A percentile compares a stretch with the other conserved stretches of the same genome.
Conservation (phyloP, 1,140 invertebrate species). For the Brachionus calyciflorus region DNA sequence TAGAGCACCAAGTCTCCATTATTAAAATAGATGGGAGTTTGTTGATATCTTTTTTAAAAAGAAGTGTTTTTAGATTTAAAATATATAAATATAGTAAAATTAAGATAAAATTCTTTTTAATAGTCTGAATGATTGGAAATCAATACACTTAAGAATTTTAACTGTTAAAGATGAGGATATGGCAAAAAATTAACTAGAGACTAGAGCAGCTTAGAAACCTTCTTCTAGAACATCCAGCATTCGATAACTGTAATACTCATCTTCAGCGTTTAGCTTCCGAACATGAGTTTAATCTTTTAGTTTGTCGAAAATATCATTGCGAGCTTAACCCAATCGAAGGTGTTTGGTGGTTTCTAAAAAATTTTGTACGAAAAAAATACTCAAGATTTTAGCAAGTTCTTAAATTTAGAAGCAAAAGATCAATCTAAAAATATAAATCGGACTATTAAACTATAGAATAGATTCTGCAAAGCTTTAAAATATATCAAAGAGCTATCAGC, state of each 20-base stretch:
- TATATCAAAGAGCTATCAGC: not conserved
- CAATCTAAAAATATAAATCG: not conserved
- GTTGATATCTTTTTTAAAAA: too few relatives aligned
- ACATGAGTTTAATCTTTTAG: not conserved
- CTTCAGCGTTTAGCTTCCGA: not conserved
- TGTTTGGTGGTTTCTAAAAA: not conserved
- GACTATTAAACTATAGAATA: not conserved
- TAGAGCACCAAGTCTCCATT: too few relatives aligned
- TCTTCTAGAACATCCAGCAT: not conserved
- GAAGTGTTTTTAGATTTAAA: too few relatives aligned
- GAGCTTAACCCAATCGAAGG: not conserved
- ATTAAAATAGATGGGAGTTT: too few relatives aligned
- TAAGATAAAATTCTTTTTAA: too few relatives aligned
- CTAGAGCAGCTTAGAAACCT: not conserved
- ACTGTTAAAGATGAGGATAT: conserved; percentile 7
- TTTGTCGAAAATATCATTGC: not conserved
- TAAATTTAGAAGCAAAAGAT: not conserved
- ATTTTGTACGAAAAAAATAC: not conserved
- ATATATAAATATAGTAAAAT: too few relatives aligned
- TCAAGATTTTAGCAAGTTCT: not conserved
- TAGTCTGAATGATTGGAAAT: too few relatives aligned
- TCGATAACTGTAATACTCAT: not conserved
- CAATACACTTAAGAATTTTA: too few relatives aligned
- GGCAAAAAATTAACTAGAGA: not conserved
- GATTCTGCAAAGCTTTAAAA: not conserved